Base-by-base conservation (phyloP, 2,797 vertebrate genomes). In the Pterois miles region DNA sequence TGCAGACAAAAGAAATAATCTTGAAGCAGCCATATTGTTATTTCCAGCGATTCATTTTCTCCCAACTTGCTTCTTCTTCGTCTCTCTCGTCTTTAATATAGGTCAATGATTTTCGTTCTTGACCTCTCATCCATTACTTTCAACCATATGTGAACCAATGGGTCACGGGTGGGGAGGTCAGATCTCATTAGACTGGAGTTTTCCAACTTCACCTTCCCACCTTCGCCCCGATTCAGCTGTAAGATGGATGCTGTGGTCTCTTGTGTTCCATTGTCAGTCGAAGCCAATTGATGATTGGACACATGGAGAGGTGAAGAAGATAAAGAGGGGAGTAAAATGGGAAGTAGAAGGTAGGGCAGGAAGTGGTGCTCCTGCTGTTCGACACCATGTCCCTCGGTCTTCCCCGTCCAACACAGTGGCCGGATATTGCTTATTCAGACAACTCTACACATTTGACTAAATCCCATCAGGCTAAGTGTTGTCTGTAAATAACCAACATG, bases 231-330 rank as follows among this genome's bases (percentile, higher is more conserved):
- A 14, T 53, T 64, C 69, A 73, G n/a, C 25, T 33, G 22, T 43
- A 70, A 76, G 93, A 89, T 92, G 94, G 93, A 96, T 93, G 93
- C 80, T 18, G 90, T 29, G 65, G 72, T 71, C 59, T 46, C 29
- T 78, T 29, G 65, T 65, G 36, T 36, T 36, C 36, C 27, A 82
- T 91, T 67, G 59, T 69, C 53, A 60, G 25, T 71, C 71, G 33
- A 86, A 53, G 89, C 91, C 87, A 1, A 1, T 91, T 1, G 14
- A 52, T 59, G 63, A 64, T 40, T 25, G 8, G 22, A 66, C 38
- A 74, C 56, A 33, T 22, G 46, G 56, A 36, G 62, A 54, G 33
- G 29, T 57, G 20, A 52, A 20, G 11, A 54, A 16, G 20, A n/a
- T 20, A 29, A n/a, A 10, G 52, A 18, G 6, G 13, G 38, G n/a